Conservation (phyloP, 2,888 invertebrate genomes). For the Hoplodrina ambigua region DNA sequence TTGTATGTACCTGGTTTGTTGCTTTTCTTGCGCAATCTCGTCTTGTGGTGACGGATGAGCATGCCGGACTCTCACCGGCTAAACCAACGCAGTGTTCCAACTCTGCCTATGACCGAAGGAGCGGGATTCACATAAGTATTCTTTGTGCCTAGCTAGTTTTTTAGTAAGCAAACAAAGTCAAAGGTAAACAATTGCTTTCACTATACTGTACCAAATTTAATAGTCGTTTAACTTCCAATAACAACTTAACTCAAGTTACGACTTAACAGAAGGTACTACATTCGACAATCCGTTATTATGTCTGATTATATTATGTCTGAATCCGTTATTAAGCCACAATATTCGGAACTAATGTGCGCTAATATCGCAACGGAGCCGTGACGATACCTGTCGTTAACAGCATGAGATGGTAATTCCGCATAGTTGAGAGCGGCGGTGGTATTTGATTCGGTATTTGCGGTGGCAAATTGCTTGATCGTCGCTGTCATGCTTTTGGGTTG, state of each 20-base stretch:
- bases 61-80: no score
- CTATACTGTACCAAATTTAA: background rate
- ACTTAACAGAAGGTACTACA: slow-evolving; percentile 1
- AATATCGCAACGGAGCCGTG: slow-evolving; percentile 12
- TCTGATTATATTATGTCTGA: slow-evolving; percentile 40
- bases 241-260: slow-evolving; percentile 18
- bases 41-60: no score
- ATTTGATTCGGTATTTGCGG: slow-evolving; percentile 62
- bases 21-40: no score
- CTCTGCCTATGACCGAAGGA: no score
- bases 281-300: slow-evolving; percentile 16
- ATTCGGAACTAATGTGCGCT: slow-evolving; percentile 23
- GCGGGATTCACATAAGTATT: no score
- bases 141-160: background rate
- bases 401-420: slow-evolving; percentile 44
- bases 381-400: slow-evolving; percentile 32
- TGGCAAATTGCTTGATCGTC: slow-evolving; percentile 35
- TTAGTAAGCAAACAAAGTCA: background rate
- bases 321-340: slow-evolving; percentile 50
- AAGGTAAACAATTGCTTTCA: background rate
- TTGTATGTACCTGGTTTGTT: no score
- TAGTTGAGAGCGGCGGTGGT: slow-evolving; percentile 41
- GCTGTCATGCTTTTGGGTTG: slow-evolving; percentile 17
- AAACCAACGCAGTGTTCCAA: no score
- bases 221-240: background rate